Conservation (phyloP, 2,888 invertebrate species). For the Amphipoea oculea region DNA sequence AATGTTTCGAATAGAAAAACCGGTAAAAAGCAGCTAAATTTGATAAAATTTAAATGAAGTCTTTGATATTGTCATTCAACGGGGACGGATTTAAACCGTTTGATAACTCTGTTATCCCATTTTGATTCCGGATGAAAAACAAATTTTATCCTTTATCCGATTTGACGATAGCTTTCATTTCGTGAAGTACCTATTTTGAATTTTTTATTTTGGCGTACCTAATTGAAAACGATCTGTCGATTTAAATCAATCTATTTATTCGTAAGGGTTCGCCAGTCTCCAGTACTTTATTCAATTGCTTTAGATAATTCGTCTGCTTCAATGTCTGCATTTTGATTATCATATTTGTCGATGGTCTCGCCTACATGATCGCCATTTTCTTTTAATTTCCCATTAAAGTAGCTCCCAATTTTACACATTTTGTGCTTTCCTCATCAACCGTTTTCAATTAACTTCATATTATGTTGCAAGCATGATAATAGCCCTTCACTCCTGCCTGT, state of each 20-base stretch:
- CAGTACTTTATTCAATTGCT: neutral
- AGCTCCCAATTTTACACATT: slow-evolving; percentile 18
- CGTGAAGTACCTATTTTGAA: neutral
- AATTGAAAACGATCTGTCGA: slow-evolving; percentile 1
- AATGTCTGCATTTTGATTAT: neutral
- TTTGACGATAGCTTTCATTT: slow-evolving; percentile 28
- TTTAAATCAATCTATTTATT: slow-evolving; percentile 3
- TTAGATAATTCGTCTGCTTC: neutral
- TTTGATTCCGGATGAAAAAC: slow-evolving; percentile 41
- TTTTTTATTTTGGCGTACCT: neutral
- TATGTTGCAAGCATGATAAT: slow-evolving; percentile 30
- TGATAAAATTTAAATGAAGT: slow-evolving; percentile 58
- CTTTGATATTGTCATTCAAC: slow-evolving; percentile 38
- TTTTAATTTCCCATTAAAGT: neutral
- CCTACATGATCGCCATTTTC: slow-evolving; percentile 1
- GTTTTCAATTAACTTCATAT: slow-evolving; percentile 35
- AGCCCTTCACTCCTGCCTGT: slow-evolving; percentile 26
- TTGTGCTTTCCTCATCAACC: slow-evolving; percentile 16
- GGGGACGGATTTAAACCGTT: slow-evolving; percentile 35
- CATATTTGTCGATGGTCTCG: neutral
- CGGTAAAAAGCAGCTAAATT: slow-evolving; percentile 31
- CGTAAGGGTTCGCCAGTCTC: neutral
- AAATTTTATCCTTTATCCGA: slow-evolving; percentile 26
- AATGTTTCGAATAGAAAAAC: neutral
- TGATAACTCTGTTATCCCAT: slow-evolving; percentile 47